Percentiles rank a stretch among this genome's conserved stretches.
Conservation (phyloP, 2,888 invertebrate species). For the Tetrapedia diversipes region DNA sequence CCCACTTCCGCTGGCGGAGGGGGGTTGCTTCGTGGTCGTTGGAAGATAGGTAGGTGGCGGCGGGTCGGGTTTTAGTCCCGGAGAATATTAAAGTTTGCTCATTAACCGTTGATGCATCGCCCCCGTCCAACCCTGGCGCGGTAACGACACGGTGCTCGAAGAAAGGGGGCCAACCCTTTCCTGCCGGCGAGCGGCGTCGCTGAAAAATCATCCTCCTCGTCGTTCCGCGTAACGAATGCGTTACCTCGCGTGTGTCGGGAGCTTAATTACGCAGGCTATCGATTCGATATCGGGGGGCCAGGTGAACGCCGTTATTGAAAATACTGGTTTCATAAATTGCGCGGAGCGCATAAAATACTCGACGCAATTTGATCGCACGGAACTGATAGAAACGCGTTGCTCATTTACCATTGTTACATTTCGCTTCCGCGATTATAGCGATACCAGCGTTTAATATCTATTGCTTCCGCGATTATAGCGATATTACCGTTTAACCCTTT, state of each 20-base stretch:
- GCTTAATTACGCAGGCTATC: conserved; percentile 20
- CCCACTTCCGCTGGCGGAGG: neutral
- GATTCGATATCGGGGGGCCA: neutral
- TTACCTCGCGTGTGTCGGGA: neutral
- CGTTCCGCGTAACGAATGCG: neutral
- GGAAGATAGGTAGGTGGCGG: conserved; percentile 63
- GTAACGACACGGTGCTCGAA: conserved; percentile 46
- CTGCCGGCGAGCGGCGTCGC: conserved; percentile 23
- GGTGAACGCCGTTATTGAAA: neutral
- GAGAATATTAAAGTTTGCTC: conserved; percentile 78
- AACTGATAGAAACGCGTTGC: neutral
- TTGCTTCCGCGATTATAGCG: too few species aligned
- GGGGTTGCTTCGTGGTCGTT: conserved; percentile 57
- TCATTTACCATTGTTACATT: too few species aligned
- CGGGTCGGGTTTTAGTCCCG: conserved; percentile 63
- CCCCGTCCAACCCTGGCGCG: conserved; percentile 51
- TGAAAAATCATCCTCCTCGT: conserved; percentile 51
- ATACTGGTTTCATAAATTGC: neutral
- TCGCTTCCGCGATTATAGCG: too few species aligned
- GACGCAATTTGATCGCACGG: neutral
- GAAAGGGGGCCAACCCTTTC: conserved; percentile 36
- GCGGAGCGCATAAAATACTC: neutral
- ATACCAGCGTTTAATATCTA: too few species aligned
- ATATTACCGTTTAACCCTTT: too few species aligned
- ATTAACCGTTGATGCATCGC: conserved; percentile 77